Evolutionary conservation across 2,888 invertebrate species (phyloP).

Genomic region (Clanis bilineata): DNA sequence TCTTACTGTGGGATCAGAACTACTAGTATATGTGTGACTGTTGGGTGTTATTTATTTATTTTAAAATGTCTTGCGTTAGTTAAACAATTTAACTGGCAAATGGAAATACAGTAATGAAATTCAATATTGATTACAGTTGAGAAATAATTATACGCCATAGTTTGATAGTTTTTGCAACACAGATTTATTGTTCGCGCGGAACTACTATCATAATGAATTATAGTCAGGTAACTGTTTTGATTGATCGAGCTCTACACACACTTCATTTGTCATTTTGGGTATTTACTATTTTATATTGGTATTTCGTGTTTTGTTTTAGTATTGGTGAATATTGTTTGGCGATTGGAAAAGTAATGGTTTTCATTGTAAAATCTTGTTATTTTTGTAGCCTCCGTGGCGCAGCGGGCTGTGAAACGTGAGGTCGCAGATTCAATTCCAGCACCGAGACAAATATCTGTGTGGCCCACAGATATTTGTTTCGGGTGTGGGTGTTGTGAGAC

Average conservation of each 20-base stretch:
- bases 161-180: not conserved
- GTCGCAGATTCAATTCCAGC: no score
- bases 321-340: not conserved
- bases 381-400: no score
- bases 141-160: not conserved
- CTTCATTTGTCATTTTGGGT: constrained; percentile 12
- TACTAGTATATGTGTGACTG: no score
- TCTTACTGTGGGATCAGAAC: no score
- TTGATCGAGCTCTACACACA: not conserved
- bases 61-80: no score
- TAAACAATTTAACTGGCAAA: not conserved
- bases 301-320: not conserved
- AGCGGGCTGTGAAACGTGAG: no score
- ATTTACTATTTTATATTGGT: not conserved
- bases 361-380: no score
- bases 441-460: no score
- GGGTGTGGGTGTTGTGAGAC: no score
- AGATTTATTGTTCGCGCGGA: not conserved
- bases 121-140: constrained; percentile 1
- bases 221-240: not conserved
- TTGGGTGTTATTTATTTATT: no score
- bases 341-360: not conserved
- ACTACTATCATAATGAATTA: constrained; percentile 13
- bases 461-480: no score
- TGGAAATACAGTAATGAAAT: not conserved